Base-by-base conservation (phyloP, 2,888 invertebrate genomes). In the Cantharis lateralis region DNA sequence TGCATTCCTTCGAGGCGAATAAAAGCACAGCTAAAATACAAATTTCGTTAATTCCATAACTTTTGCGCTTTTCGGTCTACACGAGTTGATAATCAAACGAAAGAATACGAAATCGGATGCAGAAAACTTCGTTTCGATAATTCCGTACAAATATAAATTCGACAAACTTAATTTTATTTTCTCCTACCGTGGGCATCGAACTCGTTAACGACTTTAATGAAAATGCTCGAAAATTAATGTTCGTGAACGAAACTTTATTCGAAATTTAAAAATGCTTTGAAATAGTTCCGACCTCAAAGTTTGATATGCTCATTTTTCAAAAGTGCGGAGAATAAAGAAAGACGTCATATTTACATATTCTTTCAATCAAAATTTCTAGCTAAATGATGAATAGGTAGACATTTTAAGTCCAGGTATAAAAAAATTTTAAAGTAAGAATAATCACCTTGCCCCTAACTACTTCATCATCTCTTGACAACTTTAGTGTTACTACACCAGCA, bases 81-180 rank as follows among this genome's bases (percentile, higher is more conserved):
- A 48, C 48, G 61, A 68, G n/a, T 24, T 66, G 24, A 20, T 32
- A 72, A 64, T 20, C 32, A 66, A 62, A 62, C 48, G 70, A 75
- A 75, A 71, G 75, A 75, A 75, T 75, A 26, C 68, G 70, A 70
- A 75, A 75, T 75, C 71, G 66, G 75, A 75, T 72, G 71, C 26
- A 24, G 72, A 15, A 63, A 75, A 75, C 69, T 72, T 68, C 72
- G 71, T 75, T 75, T 69, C 75, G 71, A 75, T 75, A 75, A 75
- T 72, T 75, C 62, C 32, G 20, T 64, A 62, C 61, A 68, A 75
- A 68, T 62, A 62, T 24, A 70, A 32, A 26, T 15, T 26, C 69
- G 32, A 63, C 28, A 20, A 63, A 71, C 68, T 64, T 72, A 75
- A 75, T 72, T 71, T 68, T 63, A 68, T 72, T 71, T 71, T 69